A percentile compares a stretch with the other conserved stretches of the same genome.
Conservation (phyloP, 2,797 vertebrate genomes). For the Girardinus metallicus region DNA sequence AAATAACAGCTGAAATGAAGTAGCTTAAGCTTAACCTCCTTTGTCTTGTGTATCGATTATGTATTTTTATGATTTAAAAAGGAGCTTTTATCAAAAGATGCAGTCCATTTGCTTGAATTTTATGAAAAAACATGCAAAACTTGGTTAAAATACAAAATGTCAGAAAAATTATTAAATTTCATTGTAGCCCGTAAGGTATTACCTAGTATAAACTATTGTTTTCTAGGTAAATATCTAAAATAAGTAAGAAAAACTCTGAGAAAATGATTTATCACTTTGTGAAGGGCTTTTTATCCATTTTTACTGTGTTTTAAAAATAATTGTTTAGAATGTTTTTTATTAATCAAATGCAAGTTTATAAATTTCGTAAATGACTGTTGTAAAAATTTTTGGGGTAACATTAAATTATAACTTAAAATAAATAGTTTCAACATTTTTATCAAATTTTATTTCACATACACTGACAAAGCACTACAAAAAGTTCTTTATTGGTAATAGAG, state of each 20-base stretch:
- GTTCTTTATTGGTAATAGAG: not conserved
- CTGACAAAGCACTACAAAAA: not conserved
- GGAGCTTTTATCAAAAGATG: constrained; percentile 13
- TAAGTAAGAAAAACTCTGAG: not conserved
- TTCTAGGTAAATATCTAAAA: not conserved
- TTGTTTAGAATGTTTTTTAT: constrained; percentile 3
- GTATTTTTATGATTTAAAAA: constrained; percentile 14
- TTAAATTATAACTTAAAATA: constrained; percentile 15
- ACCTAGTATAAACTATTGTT: no score
- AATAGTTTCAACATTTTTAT: not conserved
- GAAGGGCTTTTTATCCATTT: not conserved
- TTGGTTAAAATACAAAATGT: constrained; percentile 28
- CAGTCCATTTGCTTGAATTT: constrained; percentile 31
- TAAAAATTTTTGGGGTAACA: not conserved
- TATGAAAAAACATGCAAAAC: constrained; percentile 33
- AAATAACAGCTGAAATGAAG: constrained; percentile 19
- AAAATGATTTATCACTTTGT: not conserved
- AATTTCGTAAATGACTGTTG: constrained; percentile 6
- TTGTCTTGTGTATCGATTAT: not conserved
- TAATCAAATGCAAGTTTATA: not conserved
- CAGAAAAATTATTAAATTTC: constrained; percentile 25
- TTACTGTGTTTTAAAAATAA: constrained; percentile 1
- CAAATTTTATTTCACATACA: not conserved
- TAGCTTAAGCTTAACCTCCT: constrained; percentile 11
- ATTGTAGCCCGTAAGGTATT: no score